A percentile compares a stretch with the other conserved stretches of the same genome.
Conservation (phyloP, 2,113 vertebrate genomes). For the Acrocephalus kingi region DNA sequence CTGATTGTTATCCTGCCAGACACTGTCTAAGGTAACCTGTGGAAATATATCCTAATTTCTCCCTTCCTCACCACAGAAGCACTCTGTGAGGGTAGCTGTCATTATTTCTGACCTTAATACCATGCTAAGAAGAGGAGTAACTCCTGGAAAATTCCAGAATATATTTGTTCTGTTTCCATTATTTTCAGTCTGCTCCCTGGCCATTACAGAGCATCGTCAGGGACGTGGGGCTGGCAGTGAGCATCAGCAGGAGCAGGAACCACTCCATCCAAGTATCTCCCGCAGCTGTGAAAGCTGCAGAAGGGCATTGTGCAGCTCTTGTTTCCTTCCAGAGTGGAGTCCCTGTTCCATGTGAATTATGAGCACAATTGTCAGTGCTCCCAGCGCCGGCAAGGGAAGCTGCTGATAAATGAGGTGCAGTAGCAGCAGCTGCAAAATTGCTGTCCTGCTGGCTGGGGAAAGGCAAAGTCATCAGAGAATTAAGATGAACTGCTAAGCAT, state of each 20-base stretch:
- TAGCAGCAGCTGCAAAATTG: slow-evolving; percentile 47
- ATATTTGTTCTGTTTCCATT: neutral
- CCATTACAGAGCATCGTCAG: accelerated
- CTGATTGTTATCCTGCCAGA: neutral
- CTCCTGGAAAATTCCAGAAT: neutral
- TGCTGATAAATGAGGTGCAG: slow-evolving; percentile 38
- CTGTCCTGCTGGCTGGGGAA: slow-evolving; percentile 4
- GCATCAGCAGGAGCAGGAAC: neutral
- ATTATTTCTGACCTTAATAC: neutral
- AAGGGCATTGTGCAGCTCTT: neutral
- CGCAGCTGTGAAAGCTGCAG: neutral
- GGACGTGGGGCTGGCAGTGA: accelerated
- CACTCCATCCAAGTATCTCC: neutral
- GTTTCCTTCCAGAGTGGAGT: neutral
- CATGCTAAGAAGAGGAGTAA: neutral
- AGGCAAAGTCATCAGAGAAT: slow-evolving; percentile 25
- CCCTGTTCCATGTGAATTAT: neutral
- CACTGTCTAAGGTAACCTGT: neutral
- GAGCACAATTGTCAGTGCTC: neutral
- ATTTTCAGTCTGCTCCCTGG: neutral
- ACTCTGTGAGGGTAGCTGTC: neutral
- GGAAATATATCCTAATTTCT: neutral
- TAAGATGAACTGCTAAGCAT: neutral
- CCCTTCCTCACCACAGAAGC: neutral
- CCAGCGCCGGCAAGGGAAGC: neutral